phyloP scores from a whole-genome alignment of 2,113 vertebrate genomes.

The Labeo catla region DNA sequence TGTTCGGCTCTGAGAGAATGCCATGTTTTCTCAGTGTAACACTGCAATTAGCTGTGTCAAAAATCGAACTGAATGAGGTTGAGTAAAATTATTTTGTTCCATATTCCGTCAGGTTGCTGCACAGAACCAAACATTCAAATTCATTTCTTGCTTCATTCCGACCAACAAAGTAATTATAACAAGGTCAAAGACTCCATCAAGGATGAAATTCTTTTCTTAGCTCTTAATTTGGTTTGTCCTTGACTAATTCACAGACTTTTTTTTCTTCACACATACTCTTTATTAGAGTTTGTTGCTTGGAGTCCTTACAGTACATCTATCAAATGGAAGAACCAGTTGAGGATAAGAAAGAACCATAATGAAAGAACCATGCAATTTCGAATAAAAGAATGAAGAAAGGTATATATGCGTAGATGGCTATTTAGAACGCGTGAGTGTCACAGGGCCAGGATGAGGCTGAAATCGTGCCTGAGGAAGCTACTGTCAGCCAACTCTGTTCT shows the following conservation, averaged over 20 bases:
- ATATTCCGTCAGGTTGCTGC: constrained; percentile 53
- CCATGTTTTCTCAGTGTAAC: constrained; percentile 44
- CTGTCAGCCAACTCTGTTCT: constrained; percentile 56
- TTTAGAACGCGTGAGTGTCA: constrained; percentile 18
- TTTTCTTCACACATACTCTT: neutral
- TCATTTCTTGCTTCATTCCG: constrained; percentile 28
- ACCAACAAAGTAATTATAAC: constrained; percentile 59
- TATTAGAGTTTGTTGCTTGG: neutral
- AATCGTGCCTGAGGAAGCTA: constrained; percentile 51
- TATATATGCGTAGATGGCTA: neutral
- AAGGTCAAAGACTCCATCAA: constrained; percentile 63
- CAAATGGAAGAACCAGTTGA: neutral
- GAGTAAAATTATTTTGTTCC: constrained; percentile 45
- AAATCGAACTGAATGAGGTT: constrained; percentile 51
- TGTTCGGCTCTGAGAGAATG: constrained; percentile 25
- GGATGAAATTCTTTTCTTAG: constrained; percentile 52
- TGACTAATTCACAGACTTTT: constrained; percentile 52
- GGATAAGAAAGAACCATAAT: too few species aligned
- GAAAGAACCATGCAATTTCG: neutral
- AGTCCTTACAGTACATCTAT: neutral
- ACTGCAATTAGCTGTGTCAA: constrained; percentile 54
- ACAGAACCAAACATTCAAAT: constrained; percentile 51
- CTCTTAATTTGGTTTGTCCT: constrained; percentile 55
- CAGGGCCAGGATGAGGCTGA: constrained; percentile 13
- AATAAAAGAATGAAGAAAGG: neutral